Conservation (phyloP, 2,797 vertebrate genomes). For the Eurystomus glaucurus region DNA sequence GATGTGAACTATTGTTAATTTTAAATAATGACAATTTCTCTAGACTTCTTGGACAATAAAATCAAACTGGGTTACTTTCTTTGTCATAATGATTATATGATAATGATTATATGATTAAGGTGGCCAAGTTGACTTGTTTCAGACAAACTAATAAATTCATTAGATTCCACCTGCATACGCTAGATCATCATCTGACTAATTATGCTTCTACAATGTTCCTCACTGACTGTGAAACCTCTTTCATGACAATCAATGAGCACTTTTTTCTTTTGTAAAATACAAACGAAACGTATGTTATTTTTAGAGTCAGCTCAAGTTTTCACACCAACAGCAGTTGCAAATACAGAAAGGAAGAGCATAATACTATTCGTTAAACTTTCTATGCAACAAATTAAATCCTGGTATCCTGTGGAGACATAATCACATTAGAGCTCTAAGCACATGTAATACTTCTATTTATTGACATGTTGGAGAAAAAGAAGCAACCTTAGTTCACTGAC, state of each 20-base stretch:
- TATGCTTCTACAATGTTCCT: neutral
- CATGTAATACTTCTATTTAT: constrained; percentile 14
- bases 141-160: neutral
- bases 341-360: neutral
- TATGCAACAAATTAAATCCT: neutral
- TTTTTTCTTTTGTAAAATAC: neutral
- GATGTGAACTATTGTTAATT: neutral
- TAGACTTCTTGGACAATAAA: neutral
- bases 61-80: neutral
- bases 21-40: neutral
- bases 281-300: neutral
- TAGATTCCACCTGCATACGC: neutral
- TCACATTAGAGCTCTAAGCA: constrained; percentile 49
- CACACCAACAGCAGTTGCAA: neutral
- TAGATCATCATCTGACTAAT: neutral
- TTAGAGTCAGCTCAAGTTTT: neutral
- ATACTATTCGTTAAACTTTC: neutral
- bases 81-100: neutral
- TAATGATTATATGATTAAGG: neutral
- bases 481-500: neutral
- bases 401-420: constrained; percentile 32
- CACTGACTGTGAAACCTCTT: neutral
- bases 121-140: neutral
- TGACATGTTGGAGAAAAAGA: neutral
- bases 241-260: neutral